phyloP scores from a whole-genome alignment of 2,113 vertebrate genomes.

The Ciconia maguari region DNA sequence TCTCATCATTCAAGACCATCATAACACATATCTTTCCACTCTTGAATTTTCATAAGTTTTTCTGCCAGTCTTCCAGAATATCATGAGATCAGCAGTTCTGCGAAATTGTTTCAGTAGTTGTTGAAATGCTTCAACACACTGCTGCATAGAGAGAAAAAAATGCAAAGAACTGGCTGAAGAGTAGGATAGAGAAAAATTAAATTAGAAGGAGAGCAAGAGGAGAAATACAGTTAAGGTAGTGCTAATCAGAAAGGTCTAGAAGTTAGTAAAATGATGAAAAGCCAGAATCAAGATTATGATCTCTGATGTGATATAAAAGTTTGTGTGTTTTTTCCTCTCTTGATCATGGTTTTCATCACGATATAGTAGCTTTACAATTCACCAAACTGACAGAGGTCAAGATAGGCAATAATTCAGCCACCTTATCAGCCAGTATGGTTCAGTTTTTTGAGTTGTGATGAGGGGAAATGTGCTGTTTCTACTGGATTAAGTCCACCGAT shows the following conservation, averaged over 20 bases:
- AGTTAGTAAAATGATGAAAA: neutral
- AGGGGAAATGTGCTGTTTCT: neutral
- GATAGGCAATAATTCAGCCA: neutral
- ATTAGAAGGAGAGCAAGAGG: neutral
- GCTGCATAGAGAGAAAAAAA: neutral
- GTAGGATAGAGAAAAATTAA: neutral
- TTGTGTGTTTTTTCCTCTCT: neutral
- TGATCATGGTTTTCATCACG: neutral
- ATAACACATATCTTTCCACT: neutral
- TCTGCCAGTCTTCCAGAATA: neutral
- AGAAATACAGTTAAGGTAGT: neutral
- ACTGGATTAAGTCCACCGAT: neutral
- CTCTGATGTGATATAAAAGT: neutral
- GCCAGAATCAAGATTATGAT: neutral
- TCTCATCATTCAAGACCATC: neutral
- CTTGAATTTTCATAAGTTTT: neutral
- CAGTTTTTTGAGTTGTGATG: neutral
- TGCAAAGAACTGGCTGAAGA: neutral
- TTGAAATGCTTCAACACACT: neutral
- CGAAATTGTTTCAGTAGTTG: neutral
- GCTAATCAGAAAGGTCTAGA: neutral
- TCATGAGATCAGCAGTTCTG: neutral
- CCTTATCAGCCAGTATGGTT: fast-evolving
- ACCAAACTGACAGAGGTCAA: neutral
- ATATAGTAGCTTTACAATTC: neutral